Base-by-base conservation (phyloP, 2,888 invertebrate species). In the Sturmia bella region DNA sequence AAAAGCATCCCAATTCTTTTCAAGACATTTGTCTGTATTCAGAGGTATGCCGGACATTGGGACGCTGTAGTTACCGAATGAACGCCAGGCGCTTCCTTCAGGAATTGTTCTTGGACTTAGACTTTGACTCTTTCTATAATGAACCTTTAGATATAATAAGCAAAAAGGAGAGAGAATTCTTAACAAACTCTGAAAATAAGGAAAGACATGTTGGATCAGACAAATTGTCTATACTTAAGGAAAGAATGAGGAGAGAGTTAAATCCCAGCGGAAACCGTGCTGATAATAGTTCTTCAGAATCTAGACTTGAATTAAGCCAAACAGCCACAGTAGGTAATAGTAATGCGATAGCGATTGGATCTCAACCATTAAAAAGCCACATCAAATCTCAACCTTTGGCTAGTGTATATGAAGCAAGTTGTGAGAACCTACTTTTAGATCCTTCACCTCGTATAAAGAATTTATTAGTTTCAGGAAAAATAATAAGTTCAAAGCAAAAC, bases 21-120 rank as follows among this genome's bases (percentile, higher is more conserved):
- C 94, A 96, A 91, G 97, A 97, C 88, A 92, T 96, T 78, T 99
- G 99, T 91, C 93, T 98, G 17, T 99, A 97, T 92, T 98, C 97
- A 0, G 98, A 99, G 90, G 95, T 98, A 13, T 95, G 96, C 89
- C 94, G 94, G 82, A 92, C 96, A 74, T 92, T 98, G 73, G 94
- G 96, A 0, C 93, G 94, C 69, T 95, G 95, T 89, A 95, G 95
- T 52, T 98, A 97, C 91, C 94, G 97, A 87, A 92, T 98, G 87
- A 93, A 94, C 81, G 95, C 97, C 2, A 93, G 98, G 12, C 93
- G 97, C 73, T 97, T 98, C 90, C 92, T 99, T 37, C 98, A 99
- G 90, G 99, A 99, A 90, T 92, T 99, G 43, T 99, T 99, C 91
- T 92, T 97, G 64, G 98, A 98, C 88, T 93, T 96, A 24, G 92